A percentile compares a stretch with the other conserved stretches of the same genome.
phyloP scores from a whole-genome alignment of 2,113 vertebrate genomes.

The Hystrix cristata region DNA sequence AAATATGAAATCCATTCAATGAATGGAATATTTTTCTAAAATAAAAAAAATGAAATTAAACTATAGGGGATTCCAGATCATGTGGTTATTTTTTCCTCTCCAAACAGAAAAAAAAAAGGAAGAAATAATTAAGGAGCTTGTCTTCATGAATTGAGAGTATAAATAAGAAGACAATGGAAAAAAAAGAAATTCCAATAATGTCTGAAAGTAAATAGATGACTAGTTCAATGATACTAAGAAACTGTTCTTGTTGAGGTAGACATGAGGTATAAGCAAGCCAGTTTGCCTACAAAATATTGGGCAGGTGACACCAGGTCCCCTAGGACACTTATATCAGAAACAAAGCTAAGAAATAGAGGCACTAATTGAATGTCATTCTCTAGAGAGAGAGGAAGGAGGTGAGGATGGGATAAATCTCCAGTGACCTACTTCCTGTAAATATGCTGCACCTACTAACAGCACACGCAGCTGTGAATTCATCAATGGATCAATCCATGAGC shows the following conservation, averaged over 20 bases:
- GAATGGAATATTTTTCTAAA: not conserved
- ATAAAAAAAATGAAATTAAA: not conserved
- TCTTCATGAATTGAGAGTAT: not conserved
- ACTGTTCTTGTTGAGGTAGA: not conserved
- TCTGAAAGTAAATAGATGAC: not conserved
- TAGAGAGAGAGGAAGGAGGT: not conserved
- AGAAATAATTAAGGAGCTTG: not conserved
- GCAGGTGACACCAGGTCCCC: fast-evolving
- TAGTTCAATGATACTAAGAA: not conserved
- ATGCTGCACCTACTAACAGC: not conserved
- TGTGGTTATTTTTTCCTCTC: not conserved
- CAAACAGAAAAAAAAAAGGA: not conserved
- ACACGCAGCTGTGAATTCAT: not conserved
- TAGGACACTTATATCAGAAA: not conserved
- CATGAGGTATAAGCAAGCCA: not conserved
- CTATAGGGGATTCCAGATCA: not conserved
- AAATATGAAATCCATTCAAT: not conserved
- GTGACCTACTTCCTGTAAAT: not conserved
- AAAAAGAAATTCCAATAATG: not conserved
- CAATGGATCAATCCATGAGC: not conserved
- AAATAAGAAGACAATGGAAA: not conserved
- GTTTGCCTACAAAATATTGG: not conserved
- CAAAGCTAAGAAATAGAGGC: not conserved
- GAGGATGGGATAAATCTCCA: too few relatives aligned
- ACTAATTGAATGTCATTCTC: not conserved